Evolutionary conservation across 2,113 vertebrate genomes (phyloP).

Genomic region (crab-eating macaque (Macaca fascicularis)): DNA sequence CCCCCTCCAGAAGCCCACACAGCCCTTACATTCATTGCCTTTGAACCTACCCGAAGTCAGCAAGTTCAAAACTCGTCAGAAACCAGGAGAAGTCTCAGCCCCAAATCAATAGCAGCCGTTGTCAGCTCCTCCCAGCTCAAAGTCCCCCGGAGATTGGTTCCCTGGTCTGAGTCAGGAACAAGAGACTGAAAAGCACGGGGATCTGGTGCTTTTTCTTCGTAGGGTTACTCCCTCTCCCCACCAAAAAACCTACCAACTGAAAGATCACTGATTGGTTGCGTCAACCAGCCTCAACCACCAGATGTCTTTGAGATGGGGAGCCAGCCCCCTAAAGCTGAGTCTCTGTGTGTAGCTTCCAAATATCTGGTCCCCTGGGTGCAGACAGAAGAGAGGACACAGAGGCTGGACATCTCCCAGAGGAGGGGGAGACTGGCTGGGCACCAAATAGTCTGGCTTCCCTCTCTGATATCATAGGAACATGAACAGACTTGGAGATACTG

Average conservation of each 20-base stretch:
- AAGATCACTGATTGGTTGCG: neutral
- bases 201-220: neutral
- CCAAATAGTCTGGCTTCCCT: neutral
- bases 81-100: neutral
- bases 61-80: neutral
- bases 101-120: neutral
- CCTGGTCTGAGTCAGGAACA: accelerated
- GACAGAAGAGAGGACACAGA: neutral
- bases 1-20: neutral
- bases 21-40: neutral
- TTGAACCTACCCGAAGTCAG: neutral
- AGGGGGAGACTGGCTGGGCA: neutral
- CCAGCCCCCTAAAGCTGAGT: neutral
- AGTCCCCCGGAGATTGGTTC: neutral
- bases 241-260: neutral
- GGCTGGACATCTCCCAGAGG: neutral
- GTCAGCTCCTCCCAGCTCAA: neutral
- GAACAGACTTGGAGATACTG: neutral
- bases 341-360: neutral
- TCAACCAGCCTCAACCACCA: neutral
- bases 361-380: neutral
- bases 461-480: neutral
- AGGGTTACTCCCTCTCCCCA: neutral
- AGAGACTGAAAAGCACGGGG: neutral
- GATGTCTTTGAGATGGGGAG: neutral